Evolutionary conservation across 2,113 vertebrate genomes (phyloP).

Genomic region (Ochotona princeps): DNA sequence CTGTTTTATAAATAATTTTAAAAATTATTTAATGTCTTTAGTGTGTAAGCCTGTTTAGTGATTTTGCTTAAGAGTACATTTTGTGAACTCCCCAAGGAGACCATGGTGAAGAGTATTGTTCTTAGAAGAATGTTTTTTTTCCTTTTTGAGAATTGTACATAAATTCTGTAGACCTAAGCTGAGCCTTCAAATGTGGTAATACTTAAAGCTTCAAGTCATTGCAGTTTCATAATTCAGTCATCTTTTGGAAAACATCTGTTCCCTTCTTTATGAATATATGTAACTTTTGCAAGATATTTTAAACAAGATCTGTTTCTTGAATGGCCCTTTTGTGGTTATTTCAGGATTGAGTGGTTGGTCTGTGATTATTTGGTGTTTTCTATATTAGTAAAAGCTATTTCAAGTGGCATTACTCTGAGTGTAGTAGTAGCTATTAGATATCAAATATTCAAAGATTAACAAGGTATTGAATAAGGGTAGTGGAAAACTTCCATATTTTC

Average conservation of each 20-base stretch:
- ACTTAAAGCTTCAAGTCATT: background rate
- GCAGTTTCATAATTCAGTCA: background rate
- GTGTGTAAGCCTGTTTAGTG: background rate
- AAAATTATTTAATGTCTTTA: background rate
- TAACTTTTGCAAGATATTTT: background rate
- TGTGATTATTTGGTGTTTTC: constrained; percentile 12
- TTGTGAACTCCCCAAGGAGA: background rate
- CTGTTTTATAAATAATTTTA: background rate
- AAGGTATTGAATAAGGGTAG: background rate
- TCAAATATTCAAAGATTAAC: background rate
- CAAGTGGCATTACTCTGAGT: background rate
- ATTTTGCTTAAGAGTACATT: background rate
- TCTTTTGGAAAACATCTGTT: background rate
- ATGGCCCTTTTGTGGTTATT: background rate
- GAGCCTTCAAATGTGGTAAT: background rate
- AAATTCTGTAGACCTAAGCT: background rate
- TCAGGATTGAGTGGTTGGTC: background rate
- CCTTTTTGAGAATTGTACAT: background rate
- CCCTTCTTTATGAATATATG: background rate
- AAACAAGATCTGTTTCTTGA: background rate
- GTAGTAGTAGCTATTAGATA: background rate
- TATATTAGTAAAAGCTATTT: constrained; percentile 12
- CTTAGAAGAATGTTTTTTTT: background rate
- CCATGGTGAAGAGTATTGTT: background rate
- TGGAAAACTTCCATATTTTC: background rate